Percentiles rank a stretch among this genome's conserved stretches.
Evolutionary conservation across 2,113 vertebrate species (phyloP).

Genomic region (Alectura lathami): DNA sequence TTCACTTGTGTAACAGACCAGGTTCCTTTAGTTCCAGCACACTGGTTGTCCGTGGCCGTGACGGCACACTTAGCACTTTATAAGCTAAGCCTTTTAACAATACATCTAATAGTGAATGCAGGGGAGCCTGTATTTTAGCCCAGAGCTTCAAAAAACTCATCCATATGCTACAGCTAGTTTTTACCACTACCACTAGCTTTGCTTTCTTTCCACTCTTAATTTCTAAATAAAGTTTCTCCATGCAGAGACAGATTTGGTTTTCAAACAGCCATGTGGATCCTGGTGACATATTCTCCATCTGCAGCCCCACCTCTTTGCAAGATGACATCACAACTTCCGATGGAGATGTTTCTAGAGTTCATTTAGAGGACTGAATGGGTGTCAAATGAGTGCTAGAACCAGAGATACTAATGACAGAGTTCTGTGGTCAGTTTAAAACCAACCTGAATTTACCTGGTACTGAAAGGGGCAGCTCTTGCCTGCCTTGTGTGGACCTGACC

Average conservation of each 20-base stretch:
- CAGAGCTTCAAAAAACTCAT: background rate
- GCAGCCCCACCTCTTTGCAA: background rate
- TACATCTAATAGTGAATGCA: background rate
- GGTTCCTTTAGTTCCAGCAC: background rate
- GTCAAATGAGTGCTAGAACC: background rate
- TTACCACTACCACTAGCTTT: background rate
- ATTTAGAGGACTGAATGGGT: background rate
- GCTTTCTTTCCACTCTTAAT: background rate
- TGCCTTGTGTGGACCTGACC: slow-evolving; percentile 17
- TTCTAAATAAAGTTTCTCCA: background rate
- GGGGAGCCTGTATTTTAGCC: background rate
- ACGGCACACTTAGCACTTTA: background rate
- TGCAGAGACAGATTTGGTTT: background rate
- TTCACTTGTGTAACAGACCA: background rate
- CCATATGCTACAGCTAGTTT: background rate
- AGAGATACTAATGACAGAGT: background rate
- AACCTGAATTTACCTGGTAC: slow-evolving; percentile 28
- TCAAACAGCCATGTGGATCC: background rate
- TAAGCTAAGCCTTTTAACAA: background rate
- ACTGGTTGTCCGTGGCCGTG: background rate
- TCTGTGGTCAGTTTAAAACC: background rate
- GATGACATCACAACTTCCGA: background rate
- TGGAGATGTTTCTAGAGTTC: background rate
- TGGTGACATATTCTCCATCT: background rate
- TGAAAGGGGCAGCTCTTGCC: slow-evolving; percentile 17